Base-by-base conservation (phyloP, 1,140 invertebrate species). In the Psilanteris sp. region DNA sequence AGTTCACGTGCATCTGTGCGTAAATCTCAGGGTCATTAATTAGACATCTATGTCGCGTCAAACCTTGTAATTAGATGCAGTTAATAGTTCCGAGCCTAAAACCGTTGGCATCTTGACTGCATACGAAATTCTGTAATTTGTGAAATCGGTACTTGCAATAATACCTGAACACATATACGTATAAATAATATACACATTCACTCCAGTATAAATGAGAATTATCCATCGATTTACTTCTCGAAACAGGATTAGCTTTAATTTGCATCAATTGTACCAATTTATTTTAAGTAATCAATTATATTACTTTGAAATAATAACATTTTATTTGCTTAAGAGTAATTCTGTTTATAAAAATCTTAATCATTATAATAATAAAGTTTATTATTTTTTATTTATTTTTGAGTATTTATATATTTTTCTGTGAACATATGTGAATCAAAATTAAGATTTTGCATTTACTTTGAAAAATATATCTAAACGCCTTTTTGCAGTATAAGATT, bases 61-160 rank as follows among this genome's bases (percentile, higher is more conserved):
- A 79, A 75, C 80, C 83, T 85, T 87, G 86, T 88, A 88, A 87
- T 88, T 88, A 87, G 86, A 88, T 87, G 82, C 86, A 87, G 83
- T 85, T 88, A 87, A 88, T 87, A 88, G 85, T 85, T 83, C 67
- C 64, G 75, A 44, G 39, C 14, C 50, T 62, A 79, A 77, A 76
- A 72, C 50, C 14, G 61, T 62, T 41, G 74, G 74, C 79, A 79
- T 85, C 81, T 87, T 85, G 78, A 79, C 32, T 85, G 41, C 62
- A 80, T 84, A 79, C 78, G 82, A 86, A 85, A 85, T 81, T 84
- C 78, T 68, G 55, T 87, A 83, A 84, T 86, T 82, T 81, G 77
- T 64, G 61, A 73, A 79, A 81, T 72, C 59, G 70, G 20, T 46
- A 43, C 43, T 54, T 18, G 37, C 71, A 61, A 67, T 61, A 68